These are phyloP conservation scores for Orycteropus afer DNA, from an alignment of 2,113 vertebrate genomes.

Conservation along the genomic window DNA sequence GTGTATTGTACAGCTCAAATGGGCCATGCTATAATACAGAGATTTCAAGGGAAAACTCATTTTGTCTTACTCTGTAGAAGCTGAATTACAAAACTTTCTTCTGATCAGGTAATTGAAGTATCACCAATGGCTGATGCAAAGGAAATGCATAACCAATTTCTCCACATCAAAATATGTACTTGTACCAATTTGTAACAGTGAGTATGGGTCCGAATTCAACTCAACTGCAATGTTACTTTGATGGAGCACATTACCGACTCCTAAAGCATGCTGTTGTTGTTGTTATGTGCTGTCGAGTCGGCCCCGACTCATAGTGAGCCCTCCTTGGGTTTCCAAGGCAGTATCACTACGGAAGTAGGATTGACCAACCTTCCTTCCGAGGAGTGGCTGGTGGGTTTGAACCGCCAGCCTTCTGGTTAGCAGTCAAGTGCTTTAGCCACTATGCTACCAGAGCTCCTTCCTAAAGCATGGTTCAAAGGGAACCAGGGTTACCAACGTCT, in stretches of 20 bases:
- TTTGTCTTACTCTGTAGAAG: not conserved
- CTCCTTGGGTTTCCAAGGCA: too few species aligned
- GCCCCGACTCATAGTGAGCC: too few species aligned
- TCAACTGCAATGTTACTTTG: not conserved
- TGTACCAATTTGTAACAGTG: not conserved
- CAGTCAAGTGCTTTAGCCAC: too few species aligned
- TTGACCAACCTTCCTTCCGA: too few species aligned
- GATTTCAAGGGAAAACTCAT: not conserved
- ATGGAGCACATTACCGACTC: not conserved
- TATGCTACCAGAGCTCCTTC: too few species aligned
- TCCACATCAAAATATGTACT: not conserved
- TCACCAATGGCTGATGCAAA: not conserved
- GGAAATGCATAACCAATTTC: not conserved
- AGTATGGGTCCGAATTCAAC: not conserved
- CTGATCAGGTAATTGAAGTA: not conserved
- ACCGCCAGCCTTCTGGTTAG: too few species aligned
- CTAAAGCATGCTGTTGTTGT: too few species aligned
- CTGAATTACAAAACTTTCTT: not conserved
- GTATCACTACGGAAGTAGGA: too few species aligned
- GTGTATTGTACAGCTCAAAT: not conserved
- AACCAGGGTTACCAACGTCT: not conserved
- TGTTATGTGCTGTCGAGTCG: too few species aligned
- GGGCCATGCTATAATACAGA: constrained; percentile 40
- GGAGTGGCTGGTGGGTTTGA: too few species aligned
- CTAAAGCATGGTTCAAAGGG: not conserved